Base-by-base conservation (phyloP, 2,888 invertebrate genomes). In the Abrostola tripartita region DNA sequence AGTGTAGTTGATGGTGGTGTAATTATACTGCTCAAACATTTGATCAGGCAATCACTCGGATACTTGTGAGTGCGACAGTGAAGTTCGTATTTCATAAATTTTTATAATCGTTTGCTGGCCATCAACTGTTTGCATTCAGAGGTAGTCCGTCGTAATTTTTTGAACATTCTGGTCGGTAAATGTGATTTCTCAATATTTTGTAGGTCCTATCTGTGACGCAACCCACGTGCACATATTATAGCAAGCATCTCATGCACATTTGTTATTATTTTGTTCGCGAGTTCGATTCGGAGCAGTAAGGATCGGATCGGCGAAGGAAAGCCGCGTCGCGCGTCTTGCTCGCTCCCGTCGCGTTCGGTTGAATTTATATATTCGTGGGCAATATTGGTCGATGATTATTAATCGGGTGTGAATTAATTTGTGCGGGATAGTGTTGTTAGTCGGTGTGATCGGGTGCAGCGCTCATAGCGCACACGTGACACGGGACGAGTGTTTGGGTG, bases 181-280 rank as follows among this genome's bases (percentile, higher is more conserved):
- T 68, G 79, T 83, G 83, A 81, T 86, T 88, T 88, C 85, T 82
- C 81, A 87, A 87, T 83, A 85, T 83, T 87, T 83, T 74, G 79
- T 86, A 79, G 81, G 81, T 86, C 86, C 82, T 83, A 84, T 84
- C 84, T 87, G 89, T 92, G 93, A 93, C 92, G 92, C 93, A 92
- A 93, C 93, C 94, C 94, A 94, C 94, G 94, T 94, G 95, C 91
- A 92, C 90, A 85, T 88, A 90, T 83, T 90, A 90, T 89, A 91
- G 86, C 88, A 85, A 93, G 90, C 85, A 93, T 93, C 93, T 93
- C 95, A 95, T 95, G 95, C 95, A 95, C 95, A 95, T 95, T 96
- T 96, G 96, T 96, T 96, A 95, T 96, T 96, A 96, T 96, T 96
- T 96, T 96, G 96, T 94, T 95, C 94, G 93, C 92, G 95, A 95